Evolutionary conservation across 2,888 invertebrate genomes (phyloP), one percentile per base, ranked within the genome.

Genomic region (Campopleginae sp.): DNA sequence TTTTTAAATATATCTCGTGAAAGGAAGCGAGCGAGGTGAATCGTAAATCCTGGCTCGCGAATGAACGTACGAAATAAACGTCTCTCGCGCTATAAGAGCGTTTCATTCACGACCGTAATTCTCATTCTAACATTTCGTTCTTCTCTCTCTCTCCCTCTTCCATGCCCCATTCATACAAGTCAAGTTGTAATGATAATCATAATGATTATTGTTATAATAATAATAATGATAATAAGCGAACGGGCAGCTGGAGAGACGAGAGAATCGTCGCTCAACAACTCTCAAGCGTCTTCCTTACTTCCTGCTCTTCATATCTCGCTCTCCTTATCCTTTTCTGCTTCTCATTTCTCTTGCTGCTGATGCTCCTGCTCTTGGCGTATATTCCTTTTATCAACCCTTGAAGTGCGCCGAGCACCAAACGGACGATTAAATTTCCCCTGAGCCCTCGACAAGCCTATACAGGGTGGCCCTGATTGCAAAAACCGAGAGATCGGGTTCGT

Each of bases 91-190:
- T 80, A 58, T 65, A 80, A 77, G 78, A 68, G 71, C 66, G 86
- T 84, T 85, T 87, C 89, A 89, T 89, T 89, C 89, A 89, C 86
- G 86, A 87, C 72, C 85, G 87, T 81, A 86, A 88, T 87, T 74
- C 87, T 86, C 78, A 7, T 74, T 79, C 70, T 54, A 63, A 78
- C 81, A 75, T 48, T 71, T 51, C 70, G 42, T 44, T 72, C 58
- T 42, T 63, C 61, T 44, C 63, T 66, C 68, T 54, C 5, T 68
- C 72, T 66, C 33, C 74, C 75, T 44, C 76, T 68, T 68, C 68
- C 46, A 33, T 51, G 74, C 51, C 77, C 78, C 85, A 86, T 86
- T 86, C 85, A 83, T 80, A 74, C 77, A 31, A 76, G 33, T 19
- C 71, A 23, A 46, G 42, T 42, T 76, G 51, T 72, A 65, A 80